Percentiles rank a stretch among this genome's conserved stretches.
These are phyloP conservation scores for Sprattus sprattus DNA, from an alignment of 2,113 vertebrate species.

Conservation along the genomic window DNA sequence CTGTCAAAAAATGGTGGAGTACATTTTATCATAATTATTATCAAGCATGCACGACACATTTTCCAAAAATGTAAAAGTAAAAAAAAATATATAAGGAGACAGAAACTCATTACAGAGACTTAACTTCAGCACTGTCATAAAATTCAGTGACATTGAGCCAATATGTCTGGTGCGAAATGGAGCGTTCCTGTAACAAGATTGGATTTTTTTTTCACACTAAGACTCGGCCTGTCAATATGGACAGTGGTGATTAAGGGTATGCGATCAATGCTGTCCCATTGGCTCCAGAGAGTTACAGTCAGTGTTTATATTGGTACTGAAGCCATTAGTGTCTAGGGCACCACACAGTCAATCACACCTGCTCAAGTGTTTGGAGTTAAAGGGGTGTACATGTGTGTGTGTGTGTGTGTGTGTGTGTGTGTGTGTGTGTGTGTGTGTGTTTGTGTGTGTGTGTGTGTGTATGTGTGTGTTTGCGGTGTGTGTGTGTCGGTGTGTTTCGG, in stretches of 20 bases:
- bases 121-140: background rate
- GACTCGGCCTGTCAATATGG: conserved; percentile 4
- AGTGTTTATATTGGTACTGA: background rate
- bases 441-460: background rate
- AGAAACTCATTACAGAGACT: conserved; percentile 13
- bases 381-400: background rate
- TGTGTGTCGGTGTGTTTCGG: background rate
- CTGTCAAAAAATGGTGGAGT: background rate
- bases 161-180: background rate
- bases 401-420: background rate
- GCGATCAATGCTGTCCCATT: background rate
- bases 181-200: background rate
- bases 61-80: background rate
- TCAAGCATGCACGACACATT: background rate
- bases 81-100: background rate
- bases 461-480: background rate
- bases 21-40: conserved; percentile 16
- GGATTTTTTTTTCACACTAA: background rate
- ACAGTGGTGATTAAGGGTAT: background rate
- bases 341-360: conserved; percentile 9
- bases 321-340: background rate
- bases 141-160: background rate
- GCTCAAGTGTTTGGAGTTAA: background rate
- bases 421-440: conserved; percentile 11
- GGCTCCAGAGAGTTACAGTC: background rate